Conservation (phyloP, 2,113 vertebrate species). For the Mandrillus leucophaeus region DNA sequence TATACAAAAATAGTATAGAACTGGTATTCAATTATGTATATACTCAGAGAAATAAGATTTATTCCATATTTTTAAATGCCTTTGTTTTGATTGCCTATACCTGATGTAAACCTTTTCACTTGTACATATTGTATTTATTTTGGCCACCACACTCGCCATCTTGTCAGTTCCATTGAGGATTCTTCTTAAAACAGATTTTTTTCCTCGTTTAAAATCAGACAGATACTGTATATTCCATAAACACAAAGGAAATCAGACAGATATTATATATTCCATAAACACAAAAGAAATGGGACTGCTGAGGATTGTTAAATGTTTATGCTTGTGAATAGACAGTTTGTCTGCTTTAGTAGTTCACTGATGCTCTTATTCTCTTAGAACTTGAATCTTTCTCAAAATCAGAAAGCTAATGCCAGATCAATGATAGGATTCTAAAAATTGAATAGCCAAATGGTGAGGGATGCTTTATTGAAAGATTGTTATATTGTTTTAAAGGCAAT, state of each 20-base stretch:
- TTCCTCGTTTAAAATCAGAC: not conserved
- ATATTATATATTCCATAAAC: not conserved
- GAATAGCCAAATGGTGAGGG: not conserved
- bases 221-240: not conserved
- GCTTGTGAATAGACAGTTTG: not conserved
- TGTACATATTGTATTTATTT: not conserved
- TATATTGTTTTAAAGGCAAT: not conserved
- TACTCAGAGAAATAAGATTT: constrained; percentile 2
- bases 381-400: constrained; percentile 10
- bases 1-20: not conserved
- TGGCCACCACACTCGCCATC: not conserved
- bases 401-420: not conserved
- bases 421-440: constrained; percentile 7
- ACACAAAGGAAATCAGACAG: not conserved
- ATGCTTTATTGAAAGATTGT: constrained; percentile 39
- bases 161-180: not conserved
- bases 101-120: not conserved
- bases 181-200: not conserved
- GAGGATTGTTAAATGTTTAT: not conserved
- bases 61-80: not conserved
- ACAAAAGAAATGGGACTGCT: not conserved
- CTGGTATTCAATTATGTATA: not conserved
- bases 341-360: not conserved
- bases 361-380: constrained; percentile 3
- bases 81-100: not conserved